Percentiles rank a stretch among this genome's conserved stretches.
phyloP scores from a whole-genome alignment of 2,797 vertebrate genomes.

The Neoniphon sammara region DNA sequence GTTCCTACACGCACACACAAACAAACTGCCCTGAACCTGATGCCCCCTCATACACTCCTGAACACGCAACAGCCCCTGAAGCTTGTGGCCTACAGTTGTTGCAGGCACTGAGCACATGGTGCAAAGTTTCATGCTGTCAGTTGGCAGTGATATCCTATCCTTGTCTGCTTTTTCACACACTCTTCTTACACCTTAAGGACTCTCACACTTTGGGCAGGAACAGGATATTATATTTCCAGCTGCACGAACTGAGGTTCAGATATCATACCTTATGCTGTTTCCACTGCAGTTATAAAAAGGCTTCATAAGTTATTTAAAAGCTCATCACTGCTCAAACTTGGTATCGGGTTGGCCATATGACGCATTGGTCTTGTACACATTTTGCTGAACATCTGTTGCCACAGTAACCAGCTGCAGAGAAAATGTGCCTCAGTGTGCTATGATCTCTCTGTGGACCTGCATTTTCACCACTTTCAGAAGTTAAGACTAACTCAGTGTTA shows the following conservation, averaged over 20 bases:
- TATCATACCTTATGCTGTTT: background rate
- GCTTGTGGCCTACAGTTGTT: background rate
- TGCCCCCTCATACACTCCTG: background rate
- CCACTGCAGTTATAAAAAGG: background rate
- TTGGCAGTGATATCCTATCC: background rate
- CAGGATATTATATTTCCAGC: background rate
- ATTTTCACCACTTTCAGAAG: no score
- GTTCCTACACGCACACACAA: background rate
- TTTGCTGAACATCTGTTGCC: background rate
- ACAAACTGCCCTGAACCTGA: slow-evolving; percentile 1
- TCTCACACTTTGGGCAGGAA: background rate
- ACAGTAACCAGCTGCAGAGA: background rate
- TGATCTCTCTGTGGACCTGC: background rate
- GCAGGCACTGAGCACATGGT: background rate
- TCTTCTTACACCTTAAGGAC: background rate
- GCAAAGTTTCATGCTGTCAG: background rate
- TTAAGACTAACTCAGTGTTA: no score
- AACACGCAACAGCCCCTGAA: background rate
- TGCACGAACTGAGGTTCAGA: background rate
- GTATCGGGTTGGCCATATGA: background rate
- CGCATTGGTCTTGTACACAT: background rate
- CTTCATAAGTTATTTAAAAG: slow-evolving; percentile 17
- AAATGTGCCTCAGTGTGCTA: background rate
- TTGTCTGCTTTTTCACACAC: background rate
- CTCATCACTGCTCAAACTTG: background rate